These are phyloP conservation scores for Neocrepidodera transversa DNA, from an alignment of 2,888 invertebrate species.

Conservation along the genomic window DNA sequence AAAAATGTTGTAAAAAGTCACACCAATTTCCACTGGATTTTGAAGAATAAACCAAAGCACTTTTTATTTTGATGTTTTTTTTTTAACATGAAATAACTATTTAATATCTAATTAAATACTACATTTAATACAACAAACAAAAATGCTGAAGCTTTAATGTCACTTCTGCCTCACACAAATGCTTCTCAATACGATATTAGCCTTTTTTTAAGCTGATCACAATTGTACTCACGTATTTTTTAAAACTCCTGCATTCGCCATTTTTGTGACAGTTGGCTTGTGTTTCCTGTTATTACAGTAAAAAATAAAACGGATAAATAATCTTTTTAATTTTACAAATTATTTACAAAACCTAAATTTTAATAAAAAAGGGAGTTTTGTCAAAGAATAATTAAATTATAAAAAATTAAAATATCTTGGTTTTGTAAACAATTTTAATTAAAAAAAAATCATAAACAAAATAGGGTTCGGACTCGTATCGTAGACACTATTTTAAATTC, in stretches of 20 bases:
- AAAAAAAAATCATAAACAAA: too few species aligned
- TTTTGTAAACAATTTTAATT: too few species aligned
- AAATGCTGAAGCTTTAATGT: conserved; percentile 13
- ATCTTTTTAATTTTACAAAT: neutral
- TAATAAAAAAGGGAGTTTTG: too few species aligned
- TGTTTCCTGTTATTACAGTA: conserved; percentile 16
- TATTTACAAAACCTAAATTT: neutral
- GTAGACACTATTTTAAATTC: too few species aligned
- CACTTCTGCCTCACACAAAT: conserved; percentile 14
- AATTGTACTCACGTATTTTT: conserved; percentile 18
- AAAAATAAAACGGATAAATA: conserved; percentile 9
- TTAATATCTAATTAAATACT: neutral
- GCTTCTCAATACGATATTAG: conserved; percentile 15
- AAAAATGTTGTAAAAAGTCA: too few species aligned
- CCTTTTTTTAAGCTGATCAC: conserved; percentile 17
- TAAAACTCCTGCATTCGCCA: neutral
- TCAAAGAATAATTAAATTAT: too few species aligned
- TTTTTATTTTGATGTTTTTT: too few species aligned
- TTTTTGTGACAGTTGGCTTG: conserved; percentile 2
- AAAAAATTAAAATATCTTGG: too few species aligned
- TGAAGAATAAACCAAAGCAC: too few species aligned
- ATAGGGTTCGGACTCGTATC: too few species aligned
- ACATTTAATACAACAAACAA: conserved; percentile 1
- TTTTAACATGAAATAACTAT: too few species aligned
- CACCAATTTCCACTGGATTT: too few species aligned